phyloP scores from a whole-genome alignment of 2,113 vertebrate genomes.

The Phrynocephalus versicolor region DNA sequence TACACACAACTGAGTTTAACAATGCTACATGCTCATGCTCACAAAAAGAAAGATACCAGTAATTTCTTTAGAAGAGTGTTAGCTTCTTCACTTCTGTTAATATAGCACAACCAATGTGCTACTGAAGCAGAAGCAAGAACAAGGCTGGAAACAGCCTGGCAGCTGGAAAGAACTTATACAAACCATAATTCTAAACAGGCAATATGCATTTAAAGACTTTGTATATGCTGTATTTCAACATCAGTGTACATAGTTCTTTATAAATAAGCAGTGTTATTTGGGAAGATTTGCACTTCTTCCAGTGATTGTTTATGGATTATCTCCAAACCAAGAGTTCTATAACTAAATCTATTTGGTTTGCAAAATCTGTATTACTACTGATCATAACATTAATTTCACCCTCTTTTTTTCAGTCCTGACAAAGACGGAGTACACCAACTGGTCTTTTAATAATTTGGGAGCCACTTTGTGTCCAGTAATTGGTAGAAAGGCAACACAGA shows the following conservation, averaged over 20 bases:
- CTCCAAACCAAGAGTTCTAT: background rate
- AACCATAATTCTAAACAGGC: background rate
- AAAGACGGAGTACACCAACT: too few relatives aligned
- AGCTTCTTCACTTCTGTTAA: conserved; percentile 22
- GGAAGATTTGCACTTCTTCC: background rate
- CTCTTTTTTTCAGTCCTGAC: background rate
- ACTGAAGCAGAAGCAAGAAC: background rate
- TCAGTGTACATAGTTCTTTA: background rate
- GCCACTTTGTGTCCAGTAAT: too few relatives aligned
- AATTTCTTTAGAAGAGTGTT: conserved; percentile 23
- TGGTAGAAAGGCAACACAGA: too few relatives aligned
- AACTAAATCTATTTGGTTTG: background rate
- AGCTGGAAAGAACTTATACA: background rate
- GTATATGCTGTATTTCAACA: background rate
- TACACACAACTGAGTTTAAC: conserved; percentile 23
- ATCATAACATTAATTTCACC: background rate
- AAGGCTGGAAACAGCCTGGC: background rate
- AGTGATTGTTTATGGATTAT: background rate
- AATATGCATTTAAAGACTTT: background rate
- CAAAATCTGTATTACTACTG: background rate
- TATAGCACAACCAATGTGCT: background rate
- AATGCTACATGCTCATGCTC: conserved; percentile 22
- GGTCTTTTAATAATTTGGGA: too few relatives aligned
- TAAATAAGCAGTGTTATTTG: background rate
- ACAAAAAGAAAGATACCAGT: conserved; percentile 31